Conservation (phyloP, 1,140 invertebrate species). For the Charaxes varanes region DNA sequence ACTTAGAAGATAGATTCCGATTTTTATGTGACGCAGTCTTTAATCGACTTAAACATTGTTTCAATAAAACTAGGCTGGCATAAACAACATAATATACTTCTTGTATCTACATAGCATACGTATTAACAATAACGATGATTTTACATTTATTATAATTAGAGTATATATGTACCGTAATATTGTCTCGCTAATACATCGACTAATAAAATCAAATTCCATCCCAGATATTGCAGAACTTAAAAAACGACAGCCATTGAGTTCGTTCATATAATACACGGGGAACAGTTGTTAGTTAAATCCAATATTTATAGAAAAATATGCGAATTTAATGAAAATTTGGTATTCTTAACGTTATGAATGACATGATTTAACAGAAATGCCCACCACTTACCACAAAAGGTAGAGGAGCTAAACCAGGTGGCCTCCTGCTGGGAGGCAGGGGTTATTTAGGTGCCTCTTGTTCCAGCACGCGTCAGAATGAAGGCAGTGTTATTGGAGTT, state of each 20-base stretch:
- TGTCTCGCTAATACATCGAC: conserved; percentile 60
- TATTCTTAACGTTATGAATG: conserved; percentile 30
- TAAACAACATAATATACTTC: conserved; percentile 7
- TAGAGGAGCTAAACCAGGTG: too few species aligned
- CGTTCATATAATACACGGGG: conserved; percentile 27
- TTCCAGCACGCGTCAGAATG: too few species aligned
- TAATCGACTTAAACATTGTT: too few species aligned
- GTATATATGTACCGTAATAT: conserved; percentile 48
- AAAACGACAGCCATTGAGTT: conserved; percentile 46
- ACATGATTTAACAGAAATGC: too few species aligned
- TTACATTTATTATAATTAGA: conserved; percentile 21
- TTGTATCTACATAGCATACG: conserved; percentile 15
- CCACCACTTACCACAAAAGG: too few species aligned
- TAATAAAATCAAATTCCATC: conserved; percentile 53
- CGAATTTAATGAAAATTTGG: conserved; percentile 41
- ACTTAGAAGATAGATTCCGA: too few species aligned
- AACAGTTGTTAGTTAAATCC: conserved; percentile 38
- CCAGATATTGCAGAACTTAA: conserved; percentile 62
- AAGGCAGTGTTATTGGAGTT: too few species aligned
- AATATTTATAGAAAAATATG: conserved; percentile 69
- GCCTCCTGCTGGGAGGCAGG: too few species aligned
- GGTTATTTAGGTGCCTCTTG: too few species aligned
- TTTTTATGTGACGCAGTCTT: too few species aligned
- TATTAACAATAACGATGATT: conserved; percentile 19
- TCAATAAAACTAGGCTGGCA: conserved; percentile 19